A percentile compares a stretch with the other conserved stretches of the same genome.
phyloP scores from a whole-genome alignment of 2,113 vertebrate genomes.

The Muntiacus muntjak region DNA sequence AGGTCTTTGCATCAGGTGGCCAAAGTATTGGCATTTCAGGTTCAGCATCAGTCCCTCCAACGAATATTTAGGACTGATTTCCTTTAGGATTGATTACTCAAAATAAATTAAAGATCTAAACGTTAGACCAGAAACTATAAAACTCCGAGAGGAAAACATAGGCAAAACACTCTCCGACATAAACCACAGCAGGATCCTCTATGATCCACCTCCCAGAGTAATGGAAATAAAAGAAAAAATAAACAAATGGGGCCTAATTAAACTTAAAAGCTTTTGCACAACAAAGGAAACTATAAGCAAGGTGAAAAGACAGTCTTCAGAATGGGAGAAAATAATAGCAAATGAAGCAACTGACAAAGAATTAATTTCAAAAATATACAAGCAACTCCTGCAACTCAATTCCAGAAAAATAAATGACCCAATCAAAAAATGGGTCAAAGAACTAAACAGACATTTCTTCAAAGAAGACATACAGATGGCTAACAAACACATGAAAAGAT shows the following conservation, averaged over 20 bases:
- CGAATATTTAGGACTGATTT: neutral
- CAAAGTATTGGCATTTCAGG: neutral
- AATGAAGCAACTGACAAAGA: neutral
- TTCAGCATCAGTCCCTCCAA: neutral
- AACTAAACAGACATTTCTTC: neutral
- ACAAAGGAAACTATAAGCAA: neutral
- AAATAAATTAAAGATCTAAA: neutral
- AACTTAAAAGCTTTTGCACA: neutral
- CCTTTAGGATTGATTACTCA: neutral
- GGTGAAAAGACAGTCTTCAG: neutral
- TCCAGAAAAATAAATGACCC: neutral
- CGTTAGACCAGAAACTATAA: neutral
- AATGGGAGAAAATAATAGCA: neutral
- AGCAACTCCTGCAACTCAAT: neutral
- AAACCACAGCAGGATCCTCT: neutral
- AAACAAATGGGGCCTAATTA: neutral
- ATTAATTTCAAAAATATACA: neutral
- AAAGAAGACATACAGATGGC: neutral
- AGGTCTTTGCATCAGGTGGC: neutral
- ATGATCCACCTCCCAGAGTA: neutral
- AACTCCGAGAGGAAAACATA: neutral
- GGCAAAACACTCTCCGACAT: neutral
- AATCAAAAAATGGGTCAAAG: neutral
- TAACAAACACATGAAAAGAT: neutral
- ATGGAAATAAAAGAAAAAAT: neutral